These are phyloP conservation scores for Falco cherrug DNA, from an alignment of 2,797 vertebrate species.

Conservation along the genomic window DNA sequence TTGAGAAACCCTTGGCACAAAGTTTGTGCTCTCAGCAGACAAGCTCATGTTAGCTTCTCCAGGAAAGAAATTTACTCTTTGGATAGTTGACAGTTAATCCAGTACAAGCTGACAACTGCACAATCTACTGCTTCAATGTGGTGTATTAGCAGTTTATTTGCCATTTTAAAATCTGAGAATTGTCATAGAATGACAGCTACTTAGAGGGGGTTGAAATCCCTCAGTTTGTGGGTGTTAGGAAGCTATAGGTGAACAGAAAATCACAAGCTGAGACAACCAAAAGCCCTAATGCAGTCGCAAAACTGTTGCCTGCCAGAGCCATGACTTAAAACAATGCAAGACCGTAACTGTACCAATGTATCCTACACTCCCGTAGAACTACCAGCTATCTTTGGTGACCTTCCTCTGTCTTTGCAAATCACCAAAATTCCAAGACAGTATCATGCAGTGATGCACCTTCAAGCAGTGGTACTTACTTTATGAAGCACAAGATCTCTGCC, in stretches of 20 bases:
- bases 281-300: not conserved
- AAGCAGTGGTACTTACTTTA: not conserved
- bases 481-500: not conserved
- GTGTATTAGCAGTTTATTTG: not conserved
- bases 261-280: not conserved
- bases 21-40: not conserved
- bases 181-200: not conserved
- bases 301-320: not conserved
- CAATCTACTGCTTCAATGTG: not conserved
- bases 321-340: not conserved
- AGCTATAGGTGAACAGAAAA: not conserved
- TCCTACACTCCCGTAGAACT: not conserved
- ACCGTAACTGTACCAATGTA: not conserved
- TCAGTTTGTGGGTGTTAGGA: not conserved
- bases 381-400: not conserved
- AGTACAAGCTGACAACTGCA: not conserved
- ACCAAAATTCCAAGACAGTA: not conserved
- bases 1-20: not conserved
- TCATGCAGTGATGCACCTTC: not conserved
- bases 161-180: not conserved
- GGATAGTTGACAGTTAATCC: not conserved
- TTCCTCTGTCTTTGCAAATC: not conserved
- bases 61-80: not conserved
- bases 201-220: not conserved
- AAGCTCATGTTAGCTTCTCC: not conserved